Evolutionary conservation across 2,797 vertebrate genomes (phyloP).

Genomic region (Silurus lanzhouensis): DNA sequence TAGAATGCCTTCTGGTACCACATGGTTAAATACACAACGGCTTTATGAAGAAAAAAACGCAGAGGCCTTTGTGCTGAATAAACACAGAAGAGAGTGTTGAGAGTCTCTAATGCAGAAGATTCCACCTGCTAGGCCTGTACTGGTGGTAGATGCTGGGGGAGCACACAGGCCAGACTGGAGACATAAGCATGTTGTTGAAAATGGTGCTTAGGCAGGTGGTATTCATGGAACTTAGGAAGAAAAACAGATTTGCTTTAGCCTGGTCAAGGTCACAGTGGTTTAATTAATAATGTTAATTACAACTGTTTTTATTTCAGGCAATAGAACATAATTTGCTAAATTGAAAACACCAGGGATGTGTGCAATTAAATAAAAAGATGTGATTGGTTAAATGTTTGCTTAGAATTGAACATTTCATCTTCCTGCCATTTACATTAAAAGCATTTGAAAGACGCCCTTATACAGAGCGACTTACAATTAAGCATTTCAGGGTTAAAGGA

Average conservation of each 20-base stretch:
- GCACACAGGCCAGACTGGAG: slow-evolving; percentile 28
- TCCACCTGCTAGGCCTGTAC: slow-evolving; percentile 77
- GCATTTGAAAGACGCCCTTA: too few species aligned
- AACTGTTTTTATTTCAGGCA: neutral
- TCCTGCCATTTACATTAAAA: too few species aligned
- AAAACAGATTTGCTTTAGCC: neutral
- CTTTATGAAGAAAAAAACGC: slow-evolving; percentile 56
- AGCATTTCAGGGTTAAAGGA: too few species aligned
- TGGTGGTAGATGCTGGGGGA: slow-evolving; percentile 30
- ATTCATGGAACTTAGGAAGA: too few species aligned
- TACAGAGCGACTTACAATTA: too few species aligned
- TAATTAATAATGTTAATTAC: neutral
- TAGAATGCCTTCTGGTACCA: slow-evolving; percentile 73
- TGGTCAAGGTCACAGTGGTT: neutral
- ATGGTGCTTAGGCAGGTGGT: neutral
- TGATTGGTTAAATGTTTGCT: neutral
- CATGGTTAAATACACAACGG: slow-evolving; percentile 73
- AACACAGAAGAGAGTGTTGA: slow-evolving; percentile 54
- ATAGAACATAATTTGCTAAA: neutral
- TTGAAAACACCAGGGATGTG: neutral
- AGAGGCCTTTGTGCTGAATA: slow-evolving; percentile 68
- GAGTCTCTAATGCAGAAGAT: slow-evolving; percentile 68
- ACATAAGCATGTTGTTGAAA: slow-evolving; percentile 7
- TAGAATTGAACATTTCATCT: neutral
- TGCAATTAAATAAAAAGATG: too few species aligned